Evolutionary conservation across 2,113 vertebrate species (phyloP), one percentile per base, ranked within the genome.

Genomic region (Craseonycteris thonglongyai): DNA sequence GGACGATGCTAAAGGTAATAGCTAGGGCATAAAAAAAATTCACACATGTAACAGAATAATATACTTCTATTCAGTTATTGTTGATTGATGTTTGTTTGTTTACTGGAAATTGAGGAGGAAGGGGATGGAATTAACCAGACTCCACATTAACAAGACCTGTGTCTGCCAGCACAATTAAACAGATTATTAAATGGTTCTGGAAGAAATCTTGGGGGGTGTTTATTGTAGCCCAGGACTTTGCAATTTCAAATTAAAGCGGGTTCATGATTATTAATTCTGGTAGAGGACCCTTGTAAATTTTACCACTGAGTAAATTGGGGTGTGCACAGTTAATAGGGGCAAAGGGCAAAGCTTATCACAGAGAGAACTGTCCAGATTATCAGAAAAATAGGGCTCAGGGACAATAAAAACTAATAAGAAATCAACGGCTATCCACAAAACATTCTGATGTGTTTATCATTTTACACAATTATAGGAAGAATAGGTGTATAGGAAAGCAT

Each of bases 191-290:
- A 90, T 79, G 80, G 61, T 94, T 58, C 49, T 63, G 90, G 92
- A 94, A 93, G 95, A 96, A 96, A 96, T 92, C 92, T 92, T 96
- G 72, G 75, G 86, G n/a, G 88, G 95, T 96, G 96, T 97, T 97
- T 97, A 97, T 96, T 90, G 94, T 87, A 90, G 90, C 88, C 69
- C 59, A 82, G 92, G 93, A 91, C 84, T 96, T 96, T 47, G 80
- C 80, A 40, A 92, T 85, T 96, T 83, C 95, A 95, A 96, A 97
- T 97, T 95, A 97, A 96, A 94, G 87, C 87, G 33, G 58, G 42
- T 72, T 96, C 45, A 7, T 7, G n/a, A 59, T 97, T 93, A 91
- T 93, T 96, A 96, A 95, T 92, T 94, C 95, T 81, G 75, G 94
- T 88, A 59, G 56, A 68, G 87, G 33, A 68, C 56, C n/a, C 97